Percentiles rank a stretch among this genome's conserved stretches.
phyloP scores from a whole-genome alignment of 2,888 invertebrate genomes.

The Frankliniella fusca region DNA sequence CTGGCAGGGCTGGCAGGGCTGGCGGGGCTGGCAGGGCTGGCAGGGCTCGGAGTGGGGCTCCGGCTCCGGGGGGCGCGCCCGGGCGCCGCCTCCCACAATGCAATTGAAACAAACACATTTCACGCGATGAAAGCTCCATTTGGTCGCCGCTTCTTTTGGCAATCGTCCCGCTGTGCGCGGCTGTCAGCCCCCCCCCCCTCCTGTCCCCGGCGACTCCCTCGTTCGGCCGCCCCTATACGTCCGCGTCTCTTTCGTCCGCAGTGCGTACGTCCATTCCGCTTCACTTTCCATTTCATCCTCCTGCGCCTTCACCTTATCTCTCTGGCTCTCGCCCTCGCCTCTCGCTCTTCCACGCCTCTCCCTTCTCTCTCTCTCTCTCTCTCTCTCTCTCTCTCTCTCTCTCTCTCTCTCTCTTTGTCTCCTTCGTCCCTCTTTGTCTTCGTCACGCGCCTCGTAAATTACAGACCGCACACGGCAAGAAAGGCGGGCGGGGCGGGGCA shows the following conservation, averaged over 20 bases:
- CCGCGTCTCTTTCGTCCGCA: too few species aligned
- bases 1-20: not conserved
- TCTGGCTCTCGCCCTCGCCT: not conserved
- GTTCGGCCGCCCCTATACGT: not conserved
- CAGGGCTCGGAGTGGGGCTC: not conserved
- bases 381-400: not conserved
- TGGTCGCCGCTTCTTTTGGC: constrained; percentile 1
- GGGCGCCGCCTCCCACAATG: not conserved
- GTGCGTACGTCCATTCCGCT: too few species aligned
- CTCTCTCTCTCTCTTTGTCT: not conserved
- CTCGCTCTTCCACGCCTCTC: not conserved
- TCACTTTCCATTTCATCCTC: too few species aligned
- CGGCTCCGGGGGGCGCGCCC: not conserved
- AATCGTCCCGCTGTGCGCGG: not conserved
- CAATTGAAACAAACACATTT: constrained; percentile 25
- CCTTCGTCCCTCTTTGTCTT: not conserved
- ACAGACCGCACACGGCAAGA: too few species aligned
- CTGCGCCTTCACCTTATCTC: too few species aligned
- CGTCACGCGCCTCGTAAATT: too few species aligned
- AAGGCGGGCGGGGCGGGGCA: too few species aligned
- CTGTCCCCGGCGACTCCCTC: not conserved
- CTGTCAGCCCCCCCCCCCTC: not conserved
- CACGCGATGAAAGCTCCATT: constrained; percentile 26
- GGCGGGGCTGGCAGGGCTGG: too few species aligned
- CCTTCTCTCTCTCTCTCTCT: not conserved